phyloP scores from a whole-genome alignment of 1,140 invertebrate genomes.

The Belonocnema kinseyi region DNA sequence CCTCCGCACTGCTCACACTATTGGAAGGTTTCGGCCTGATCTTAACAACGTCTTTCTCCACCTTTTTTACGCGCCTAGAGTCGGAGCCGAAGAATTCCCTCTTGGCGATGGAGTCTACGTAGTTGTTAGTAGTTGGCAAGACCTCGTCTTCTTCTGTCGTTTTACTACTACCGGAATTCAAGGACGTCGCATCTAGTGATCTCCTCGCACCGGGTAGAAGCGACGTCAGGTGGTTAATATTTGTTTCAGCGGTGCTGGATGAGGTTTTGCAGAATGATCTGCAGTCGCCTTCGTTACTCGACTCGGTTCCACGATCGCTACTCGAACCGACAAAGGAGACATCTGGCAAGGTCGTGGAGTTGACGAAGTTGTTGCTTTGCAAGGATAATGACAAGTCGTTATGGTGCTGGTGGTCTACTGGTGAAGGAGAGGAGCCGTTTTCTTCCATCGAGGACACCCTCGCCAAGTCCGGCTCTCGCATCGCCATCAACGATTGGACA shows the following conservation, averaged over 20 bases:
- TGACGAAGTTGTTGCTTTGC: constrained; percentile 56
- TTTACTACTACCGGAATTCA: constrained; percentile 67
- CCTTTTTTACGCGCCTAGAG: constrained; percentile 33
- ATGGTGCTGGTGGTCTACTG: constrained; percentile 35
- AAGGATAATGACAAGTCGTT: constrained; percentile 44
- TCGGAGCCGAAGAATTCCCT: constrained; percentile 31
- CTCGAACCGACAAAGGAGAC: not conserved
- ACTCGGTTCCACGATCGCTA: constrained; percentile 35
- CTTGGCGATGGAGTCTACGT: constrained; percentile 38
- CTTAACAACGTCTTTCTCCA: constrained; percentile 48
- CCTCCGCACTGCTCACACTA: constrained; percentile 80
- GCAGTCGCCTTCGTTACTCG: constrained; percentile 38
- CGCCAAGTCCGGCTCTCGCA: constrained; percentile 79
- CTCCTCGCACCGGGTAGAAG: constrained; percentile 58
- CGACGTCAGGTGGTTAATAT: constrained; percentile 41
- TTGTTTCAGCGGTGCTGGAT: constrained; percentile 32
- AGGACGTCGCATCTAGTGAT: constrained; percentile 64
- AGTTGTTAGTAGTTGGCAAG: constrained; percentile 30
- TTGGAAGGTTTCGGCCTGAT: constrained; percentile 72
- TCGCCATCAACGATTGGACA: constrained; percentile 80
- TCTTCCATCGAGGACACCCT: constrained; percentile 64
- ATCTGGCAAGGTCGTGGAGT: constrained; percentile 53
- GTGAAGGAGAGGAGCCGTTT: constrained; percentile 43
- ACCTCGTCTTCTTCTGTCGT: constrained; percentile 63
- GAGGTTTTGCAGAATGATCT: constrained; percentile 41